Evolutionary conservation across 2,797 vertebrate genomes (phyloP).

Genomic region (Acanthurus tractus): DNA sequence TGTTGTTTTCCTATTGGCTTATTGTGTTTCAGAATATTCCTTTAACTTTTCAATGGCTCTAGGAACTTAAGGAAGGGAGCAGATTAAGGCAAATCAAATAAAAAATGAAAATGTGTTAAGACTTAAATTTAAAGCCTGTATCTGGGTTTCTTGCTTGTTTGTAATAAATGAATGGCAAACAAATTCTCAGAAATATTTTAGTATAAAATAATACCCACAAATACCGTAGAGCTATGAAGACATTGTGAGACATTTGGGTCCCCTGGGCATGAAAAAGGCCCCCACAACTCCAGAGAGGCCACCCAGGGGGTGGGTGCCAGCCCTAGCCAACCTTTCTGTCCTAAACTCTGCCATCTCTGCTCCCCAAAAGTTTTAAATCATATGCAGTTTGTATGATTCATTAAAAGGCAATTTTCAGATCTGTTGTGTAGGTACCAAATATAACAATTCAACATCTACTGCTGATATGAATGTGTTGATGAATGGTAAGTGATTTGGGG

Average conservation of each 20-base stretch:
- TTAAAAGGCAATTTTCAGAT: neutral
- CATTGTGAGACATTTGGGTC: neutral
- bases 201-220: neutral
- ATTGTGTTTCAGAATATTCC: neutral
- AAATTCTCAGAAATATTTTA: neutral
- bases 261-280: neutral
- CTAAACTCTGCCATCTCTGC: neutral
- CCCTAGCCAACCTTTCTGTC: neutral
- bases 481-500: no score
- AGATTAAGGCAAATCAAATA: neutral
- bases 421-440: neutral
- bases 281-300: no score
- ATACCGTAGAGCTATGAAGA: neutral
- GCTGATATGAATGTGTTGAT: no score
- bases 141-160: neutral
- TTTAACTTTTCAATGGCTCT: neutral
- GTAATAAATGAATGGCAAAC: neutral
- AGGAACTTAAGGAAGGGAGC: neutral
- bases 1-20: neutral
- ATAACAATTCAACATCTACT: neutral
- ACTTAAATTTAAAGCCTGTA: neutral
- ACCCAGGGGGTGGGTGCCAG: neutral
- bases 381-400: neutral
- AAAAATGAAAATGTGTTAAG: neutral
- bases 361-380: neutral